Percentiles rank a stretch among this genome's conserved stretches.
Evolutionary conservation across 1,140 invertebrate species (phyloP).

Genomic region (Stegodyphus dumicola): DNA sequence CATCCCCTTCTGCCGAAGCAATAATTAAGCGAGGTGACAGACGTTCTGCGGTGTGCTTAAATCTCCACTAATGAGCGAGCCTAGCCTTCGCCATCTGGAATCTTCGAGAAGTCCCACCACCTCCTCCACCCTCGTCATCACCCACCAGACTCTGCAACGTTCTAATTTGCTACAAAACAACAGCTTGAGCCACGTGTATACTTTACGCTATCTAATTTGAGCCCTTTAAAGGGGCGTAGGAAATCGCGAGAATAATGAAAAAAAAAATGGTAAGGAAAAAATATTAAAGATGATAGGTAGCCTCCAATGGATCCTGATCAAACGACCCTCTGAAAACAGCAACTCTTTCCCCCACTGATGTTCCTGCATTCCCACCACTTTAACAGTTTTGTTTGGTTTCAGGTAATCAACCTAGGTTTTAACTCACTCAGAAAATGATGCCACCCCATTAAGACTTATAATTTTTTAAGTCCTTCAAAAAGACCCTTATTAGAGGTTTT

Average conservation of each 20-base stretch:
- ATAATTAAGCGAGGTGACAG: conserved; percentile 60
- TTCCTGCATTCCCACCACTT: not conserved
- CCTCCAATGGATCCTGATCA: not conserved
- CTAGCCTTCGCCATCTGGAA: conserved; percentile 49
- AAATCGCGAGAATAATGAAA: not conserved
- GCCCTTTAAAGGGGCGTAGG: conserved; percentile 23
- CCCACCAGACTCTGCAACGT: not conserved
- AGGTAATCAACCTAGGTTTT: conserved; percentile 35
- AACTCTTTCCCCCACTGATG: conserved; percentile 1
- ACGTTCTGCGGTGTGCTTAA: conserved; percentile 45
- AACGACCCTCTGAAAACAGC: no score
- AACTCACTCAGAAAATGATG: conserved; percentile 50
- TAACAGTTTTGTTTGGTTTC: conserved; percentile 35
- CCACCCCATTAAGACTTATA: conserved; percentile 38
- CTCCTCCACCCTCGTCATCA: not conserved
- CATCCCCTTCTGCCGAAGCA: conserved; percentile 25
- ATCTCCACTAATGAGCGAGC: conserved; percentile 46
- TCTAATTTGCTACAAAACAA: conserved; percentile 59
- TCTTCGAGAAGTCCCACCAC: conserved; percentile 18
- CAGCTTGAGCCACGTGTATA: conserved; percentile 37
- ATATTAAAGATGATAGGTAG: conserved; percentile 50
- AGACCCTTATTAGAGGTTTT: conserved; percentile 31
- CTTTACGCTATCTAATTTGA: conserved; percentile 32
- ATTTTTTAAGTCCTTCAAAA: conserved; percentile 31
- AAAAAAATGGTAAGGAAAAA: conserved; percentile 1